Conservation (phyloP, 2,888 invertebrate species). For the Serrognathus titanus region DNA sequence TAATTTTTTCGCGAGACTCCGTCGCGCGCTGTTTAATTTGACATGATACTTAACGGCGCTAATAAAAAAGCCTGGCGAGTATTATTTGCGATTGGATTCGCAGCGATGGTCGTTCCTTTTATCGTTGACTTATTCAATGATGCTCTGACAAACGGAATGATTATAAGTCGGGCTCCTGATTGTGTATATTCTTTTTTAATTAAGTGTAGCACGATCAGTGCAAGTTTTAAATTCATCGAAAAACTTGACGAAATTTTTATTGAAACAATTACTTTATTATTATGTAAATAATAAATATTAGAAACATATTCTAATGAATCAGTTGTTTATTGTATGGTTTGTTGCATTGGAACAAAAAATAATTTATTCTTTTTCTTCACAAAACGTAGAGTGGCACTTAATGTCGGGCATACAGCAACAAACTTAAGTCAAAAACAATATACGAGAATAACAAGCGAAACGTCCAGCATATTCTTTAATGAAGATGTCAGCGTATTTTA, state of each 20-base stretch:
- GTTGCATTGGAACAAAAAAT: no score
- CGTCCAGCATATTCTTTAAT: slow-evolving; percentile 31
- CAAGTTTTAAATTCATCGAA: background rate
- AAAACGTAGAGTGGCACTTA: no score
- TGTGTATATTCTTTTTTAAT: background rate
- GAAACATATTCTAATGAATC: no score
- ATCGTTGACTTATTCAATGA: background rate
- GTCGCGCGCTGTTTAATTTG: background rate
- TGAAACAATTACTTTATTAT: no score
- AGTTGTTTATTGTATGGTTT: no score
- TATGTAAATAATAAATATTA: no score
- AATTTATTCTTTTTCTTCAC: background rate
- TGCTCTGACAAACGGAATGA: background rate
- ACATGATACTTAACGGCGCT: slow-evolving; percentile 2
- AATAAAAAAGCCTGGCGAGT: background rate
- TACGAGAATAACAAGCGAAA: slow-evolving; percentile 32
- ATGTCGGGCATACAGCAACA: slow-evolving; percentile 15
- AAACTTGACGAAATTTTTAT: no score
- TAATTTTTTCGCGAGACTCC: slow-evolving; percentile 4
- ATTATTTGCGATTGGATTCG: slow-evolving; percentile 2
- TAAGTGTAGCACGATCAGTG: background rate
- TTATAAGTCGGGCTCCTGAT: background rate
- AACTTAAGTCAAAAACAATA: slow-evolving; percentile 32
- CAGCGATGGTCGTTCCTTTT: background rate
- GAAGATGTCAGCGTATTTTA: slow-evolving; percentile 35